phyloP scores from a whole-genome alignment of 37 sponge, comb jelly and placozoan species.

The Halisarca cf. caerulea region DNA sequence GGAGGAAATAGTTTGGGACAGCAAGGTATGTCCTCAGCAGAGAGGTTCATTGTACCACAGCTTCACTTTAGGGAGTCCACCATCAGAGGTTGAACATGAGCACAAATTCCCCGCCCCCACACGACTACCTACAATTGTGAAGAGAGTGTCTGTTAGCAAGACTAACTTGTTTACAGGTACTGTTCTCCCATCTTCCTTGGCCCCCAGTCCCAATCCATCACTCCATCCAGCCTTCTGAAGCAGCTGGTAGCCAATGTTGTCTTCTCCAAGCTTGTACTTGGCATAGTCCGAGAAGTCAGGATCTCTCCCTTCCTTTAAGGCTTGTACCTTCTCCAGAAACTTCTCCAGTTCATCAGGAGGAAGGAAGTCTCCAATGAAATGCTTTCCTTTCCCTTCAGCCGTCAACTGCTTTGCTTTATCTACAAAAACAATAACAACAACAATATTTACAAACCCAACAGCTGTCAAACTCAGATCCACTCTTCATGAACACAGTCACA shows the following conservation, averaged over 20 bases:
- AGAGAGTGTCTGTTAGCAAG: not conserved
- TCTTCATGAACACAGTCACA: no score
- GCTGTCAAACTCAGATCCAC: not conserved
- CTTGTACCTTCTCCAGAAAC: slow-evolving; percentile 80
- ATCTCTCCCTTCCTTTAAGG: slow-evolving; percentile 52
- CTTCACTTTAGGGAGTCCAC: no score
- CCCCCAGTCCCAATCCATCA: slow-evolving; percentile 92
- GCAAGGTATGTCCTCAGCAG: no score
- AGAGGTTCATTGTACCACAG: no score
- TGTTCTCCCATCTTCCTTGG: slow-evolving; percentile 78
- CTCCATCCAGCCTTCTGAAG: slow-evolving; percentile 96
- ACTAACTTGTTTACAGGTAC: slow-evolving; percentile 92
- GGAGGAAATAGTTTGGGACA: no score
- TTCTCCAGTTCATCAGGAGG: slow-evolving; percentile 88
- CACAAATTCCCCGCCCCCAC: no score
- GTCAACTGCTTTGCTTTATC: slow-evolving; percentile 70
- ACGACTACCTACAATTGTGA: no score
- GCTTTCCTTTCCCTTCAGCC: slow-evolving; percentile 77
- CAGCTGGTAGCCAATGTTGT: slow-evolving; percentile 94
- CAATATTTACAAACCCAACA: not conserved
- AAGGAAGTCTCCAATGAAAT: slow-evolving; percentile 94
- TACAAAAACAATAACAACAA: not conserved
- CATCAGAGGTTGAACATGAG: no score
- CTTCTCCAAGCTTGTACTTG: slow-evolving; percentile 74
- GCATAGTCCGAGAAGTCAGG: slow-evolving; percentile 82